Evolutionary conservation across 2,113 vertebrate genomes (phyloP).

Genomic region (Dunckerocampus dactyliophorus): DNA sequence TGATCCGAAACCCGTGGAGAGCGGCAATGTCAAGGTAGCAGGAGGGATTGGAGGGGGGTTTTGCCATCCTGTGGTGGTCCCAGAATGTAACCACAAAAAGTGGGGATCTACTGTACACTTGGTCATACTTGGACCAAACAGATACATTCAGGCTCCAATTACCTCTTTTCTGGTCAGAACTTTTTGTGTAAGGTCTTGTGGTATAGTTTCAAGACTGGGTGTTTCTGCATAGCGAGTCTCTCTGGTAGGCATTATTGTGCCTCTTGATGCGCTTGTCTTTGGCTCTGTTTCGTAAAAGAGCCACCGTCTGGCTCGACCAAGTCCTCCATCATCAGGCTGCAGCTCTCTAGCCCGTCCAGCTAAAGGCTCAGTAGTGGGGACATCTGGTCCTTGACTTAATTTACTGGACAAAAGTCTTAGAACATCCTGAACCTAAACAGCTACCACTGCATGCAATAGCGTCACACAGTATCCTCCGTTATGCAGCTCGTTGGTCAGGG

Average conservation of each 20-base stretch:
- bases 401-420: no score
- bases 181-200: slow-evolving; percentile 1
- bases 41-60: no score
- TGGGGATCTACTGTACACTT: no score
- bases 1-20: no score
- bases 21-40: no score
- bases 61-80: no score
- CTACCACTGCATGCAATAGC: no score
- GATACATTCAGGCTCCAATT: not conserved
- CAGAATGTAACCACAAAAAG: no score
- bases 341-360: slow-evolving; percentile 37
- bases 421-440: no score
- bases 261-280: slow-evolving; percentile 36
- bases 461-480: no score
- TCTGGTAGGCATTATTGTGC: slow-evolving; percentile 7
- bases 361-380: slow-evolving; percentile 4
- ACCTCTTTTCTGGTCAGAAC: slow-evolving; percentile 33
- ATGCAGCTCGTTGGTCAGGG: no score
- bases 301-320: not conserved
- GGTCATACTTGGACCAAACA: no score
- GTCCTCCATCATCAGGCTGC: not conserved
- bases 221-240: not conserved
- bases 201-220: not conserved
- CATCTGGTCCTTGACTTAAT: slow-evolving; percentile 6
- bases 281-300: slow-evolving; percentile 32